These are phyloP conservation scores for Heteronetta atricapilla DNA, from an alignment of 2,113 vertebrate genomes.

Conservation along the genomic window DNA sequence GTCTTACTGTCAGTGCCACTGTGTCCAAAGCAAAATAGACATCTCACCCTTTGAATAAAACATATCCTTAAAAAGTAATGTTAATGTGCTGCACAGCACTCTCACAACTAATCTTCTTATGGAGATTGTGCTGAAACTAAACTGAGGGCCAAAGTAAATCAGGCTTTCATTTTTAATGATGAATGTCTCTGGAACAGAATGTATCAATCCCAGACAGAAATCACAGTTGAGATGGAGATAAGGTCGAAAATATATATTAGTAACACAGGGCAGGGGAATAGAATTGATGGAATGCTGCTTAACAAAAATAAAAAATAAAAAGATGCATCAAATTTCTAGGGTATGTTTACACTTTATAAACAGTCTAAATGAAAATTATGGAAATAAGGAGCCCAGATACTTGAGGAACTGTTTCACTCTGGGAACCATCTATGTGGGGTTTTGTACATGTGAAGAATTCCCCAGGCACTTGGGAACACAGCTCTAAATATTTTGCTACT, in stretches of 20 bases:
- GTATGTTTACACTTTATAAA: neutral
- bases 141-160: slow-evolving; percentile 64
- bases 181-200: slow-evolving; percentile 66
- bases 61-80: slow-evolving; percentile 75
- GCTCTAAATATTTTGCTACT: neutral
- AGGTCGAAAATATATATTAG: slow-evolving; percentile 54
- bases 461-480: neutral
- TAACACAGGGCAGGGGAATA: neutral
- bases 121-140: slow-evolving; percentile 45
- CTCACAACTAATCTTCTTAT: slow-evolving; percentile 52
- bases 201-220: slow-evolving; percentile 59
- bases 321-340: neutral
- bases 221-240: slow-evolving; percentile 53
- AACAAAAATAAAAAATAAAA: slow-evolving; percentile 6
- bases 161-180: slow-evolving; percentile 56
- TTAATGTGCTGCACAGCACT: slow-evolving; percentile 17
- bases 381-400: neutral
- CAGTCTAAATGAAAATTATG: neutral
- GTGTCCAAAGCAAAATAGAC: slow-evolving; percentile 47
- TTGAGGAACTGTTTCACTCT: neutral
- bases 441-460: neutral
- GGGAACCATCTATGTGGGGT: neutral
- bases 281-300: slow-evolving; percentile 24
- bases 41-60: slow-evolving; percentile 46
- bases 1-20: slow-evolving; percentile 29